These are phyloP conservation scores for Drosophila sucinea DNA, from an alignment of 1,140 invertebrate species.

Conservation along the genomic window DNA sequence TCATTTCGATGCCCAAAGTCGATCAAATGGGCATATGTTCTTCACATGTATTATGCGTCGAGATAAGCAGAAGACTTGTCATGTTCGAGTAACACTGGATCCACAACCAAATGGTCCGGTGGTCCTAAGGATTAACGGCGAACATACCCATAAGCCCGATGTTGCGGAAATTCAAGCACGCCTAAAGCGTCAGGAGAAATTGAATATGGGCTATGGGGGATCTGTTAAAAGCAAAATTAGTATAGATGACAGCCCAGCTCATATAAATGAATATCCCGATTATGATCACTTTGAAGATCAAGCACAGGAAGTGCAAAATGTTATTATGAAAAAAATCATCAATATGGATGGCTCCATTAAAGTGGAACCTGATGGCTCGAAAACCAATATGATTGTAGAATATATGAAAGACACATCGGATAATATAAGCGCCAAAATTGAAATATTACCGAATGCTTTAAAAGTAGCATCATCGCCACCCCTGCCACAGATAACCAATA, in stretches of 20 bases:
- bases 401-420: constrained; percentile 64
- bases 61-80: constrained; percentile 61
- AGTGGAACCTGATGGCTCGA: constrained; percentile 53
- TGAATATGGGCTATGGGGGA: constrained; percentile 11
- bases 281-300: constrained; percentile 38
- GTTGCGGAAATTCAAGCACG: constrained; percentile 49
- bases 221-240: background rate
- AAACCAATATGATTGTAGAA: constrained; percentile 62
- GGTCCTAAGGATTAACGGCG: constrained; percentile 67
- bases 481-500: constrained; percentile 58
- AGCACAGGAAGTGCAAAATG: constrained; percentile 12
- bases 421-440: constrained; percentile 65
- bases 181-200: constrained; percentile 45
- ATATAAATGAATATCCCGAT: constrained; percentile 13
- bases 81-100: constrained; percentile 67
- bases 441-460: constrained; percentile 48
- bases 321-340: constrained; percentile 68
- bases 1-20: constrained; percentile 69
- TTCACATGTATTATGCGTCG: constrained; percentile 72
- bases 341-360: constrained; percentile 68
- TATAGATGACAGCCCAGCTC: background rate
- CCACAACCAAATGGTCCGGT: constrained; percentile 46
- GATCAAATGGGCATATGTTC: constrained; percentile 69
- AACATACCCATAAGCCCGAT: constrained; percentile 64
- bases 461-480: constrained; percentile 30